A percentile compares a stretch with the other conserved stretches of the same genome.
Evolutionary conservation across 2,797 vertebrate species (phyloP).

Genomic region (Chaunax sp.): DNA sequence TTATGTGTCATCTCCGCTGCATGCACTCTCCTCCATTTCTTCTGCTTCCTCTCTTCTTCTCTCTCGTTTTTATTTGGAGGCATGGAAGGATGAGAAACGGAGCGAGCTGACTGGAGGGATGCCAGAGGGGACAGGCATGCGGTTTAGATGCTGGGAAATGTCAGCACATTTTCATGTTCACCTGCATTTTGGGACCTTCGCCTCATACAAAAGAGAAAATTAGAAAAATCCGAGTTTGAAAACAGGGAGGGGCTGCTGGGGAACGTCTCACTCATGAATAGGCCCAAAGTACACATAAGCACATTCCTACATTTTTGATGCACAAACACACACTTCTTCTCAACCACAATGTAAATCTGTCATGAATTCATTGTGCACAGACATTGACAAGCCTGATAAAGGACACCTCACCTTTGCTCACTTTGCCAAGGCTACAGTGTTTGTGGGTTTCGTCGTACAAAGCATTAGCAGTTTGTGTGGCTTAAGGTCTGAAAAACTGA

Average conservation of each 20-base stretch:
- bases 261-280: conserved; percentile 33
- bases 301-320: conserved; percentile 23
- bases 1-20: conserved; percentile 28
- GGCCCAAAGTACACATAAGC: conserved; percentile 20
- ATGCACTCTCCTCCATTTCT: conserved; percentile 23
- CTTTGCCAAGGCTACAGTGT: conserved; percentile 59
- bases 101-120: conserved; percentile 49
- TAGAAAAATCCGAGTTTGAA: conserved; percentile 17
- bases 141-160: conserved; percentile 53
- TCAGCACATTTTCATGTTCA: conserved; percentile 56
- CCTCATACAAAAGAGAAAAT: conserved; percentile 27
- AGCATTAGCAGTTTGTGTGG: conserved; percentile 56
- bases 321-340: conserved; percentile 20
- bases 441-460: conserved; percentile 56
- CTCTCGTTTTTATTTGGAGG: conserved; percentile 60
- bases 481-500: conserved; percentile 55
- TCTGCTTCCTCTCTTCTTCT: conserved; percentile 26
- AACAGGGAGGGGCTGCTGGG: conserved; percentile 27
- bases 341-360: conserved; percentile 40
- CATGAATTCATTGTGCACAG: conserved; percentile 49
- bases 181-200: conserved; percentile 47
- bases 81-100: conserved; percentile 48
- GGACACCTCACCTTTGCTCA: conserved; percentile 70
- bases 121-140: conserved; percentile 62
- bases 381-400: conserved; percentile 63